phyloP scores from a whole-genome alignment of 1,140 invertebrate species.

The Tetragonula clypearis region DNA sequence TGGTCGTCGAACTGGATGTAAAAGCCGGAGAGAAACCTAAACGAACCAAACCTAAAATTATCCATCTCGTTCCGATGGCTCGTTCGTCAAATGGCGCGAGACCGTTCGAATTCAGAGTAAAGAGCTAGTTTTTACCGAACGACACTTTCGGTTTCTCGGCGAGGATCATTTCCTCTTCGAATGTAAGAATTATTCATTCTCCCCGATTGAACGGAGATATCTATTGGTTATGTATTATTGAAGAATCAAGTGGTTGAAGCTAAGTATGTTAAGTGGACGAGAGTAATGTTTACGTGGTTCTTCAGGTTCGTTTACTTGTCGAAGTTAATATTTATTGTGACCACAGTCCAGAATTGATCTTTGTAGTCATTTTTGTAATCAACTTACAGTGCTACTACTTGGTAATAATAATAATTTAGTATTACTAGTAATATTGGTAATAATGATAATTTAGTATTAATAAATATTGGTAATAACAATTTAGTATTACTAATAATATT shows the following conservation, averaged over 20 bases:
- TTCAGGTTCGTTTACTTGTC: too few species aligned
- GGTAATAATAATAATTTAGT: too few species aligned
- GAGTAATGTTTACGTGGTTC: too few species aligned
- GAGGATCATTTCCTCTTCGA: conserved; percentile 26
- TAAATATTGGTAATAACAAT: too few species aligned
- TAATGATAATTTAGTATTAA: too few species aligned
- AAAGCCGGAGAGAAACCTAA: background rate
- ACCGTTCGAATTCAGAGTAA: conserved; percentile 48
- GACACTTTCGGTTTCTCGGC: conserved; percentile 48
- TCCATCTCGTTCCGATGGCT: conserved; percentile 41
- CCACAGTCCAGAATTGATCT: too few species aligned
- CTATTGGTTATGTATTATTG: background rate
- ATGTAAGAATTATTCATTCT: background rate
- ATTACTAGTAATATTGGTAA: too few species aligned
- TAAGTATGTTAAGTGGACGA: too few species aligned
- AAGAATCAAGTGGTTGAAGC: background rate
- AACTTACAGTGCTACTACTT: too few species aligned
- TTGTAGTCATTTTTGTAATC: too few species aligned
- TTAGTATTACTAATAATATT: too few species aligned
- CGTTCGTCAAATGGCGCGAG: conserved; percentile 48
- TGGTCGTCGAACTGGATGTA: conserved; percentile 14
- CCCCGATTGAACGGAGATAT: background rate
- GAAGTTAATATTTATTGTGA: too few species aligned
- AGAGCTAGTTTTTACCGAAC: conserved; percentile 50
- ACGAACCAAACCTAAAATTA: background rate